These are phyloP conservation scores for Nilaparvata lugens DNA, from an alignment of 1,140 invertebrate genomes.

Conservation along the genomic window DNA sequence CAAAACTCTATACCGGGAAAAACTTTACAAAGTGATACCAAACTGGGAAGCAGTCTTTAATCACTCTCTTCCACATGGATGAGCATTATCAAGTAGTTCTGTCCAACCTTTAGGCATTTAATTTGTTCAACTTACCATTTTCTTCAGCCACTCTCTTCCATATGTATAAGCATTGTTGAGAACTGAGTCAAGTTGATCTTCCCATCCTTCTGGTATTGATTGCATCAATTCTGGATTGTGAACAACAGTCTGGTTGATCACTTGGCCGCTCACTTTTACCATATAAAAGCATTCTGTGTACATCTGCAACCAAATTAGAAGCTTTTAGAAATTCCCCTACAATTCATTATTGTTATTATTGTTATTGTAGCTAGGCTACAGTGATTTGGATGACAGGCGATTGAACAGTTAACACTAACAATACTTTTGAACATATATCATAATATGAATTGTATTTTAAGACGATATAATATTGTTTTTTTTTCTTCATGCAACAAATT, in stretches of 20 bases:
- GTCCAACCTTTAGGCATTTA: background rate
- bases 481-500: too few species aligned
- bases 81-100: too few species aligned
- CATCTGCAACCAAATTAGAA: conserved; percentile 48
- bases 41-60: too few species aligned
- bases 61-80: too few species aligned
- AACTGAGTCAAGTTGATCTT: conserved; percentile 73
- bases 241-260: conserved; percentile 82
- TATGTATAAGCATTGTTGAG: conserved; percentile 88
- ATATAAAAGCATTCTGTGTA: conserved; percentile 93
- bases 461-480: too few species aligned
- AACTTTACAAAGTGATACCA: too few species aligned
- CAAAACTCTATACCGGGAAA: too few species aligned
- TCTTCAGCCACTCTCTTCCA: conserved; percentile 75
- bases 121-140: conserved; percentile 47
- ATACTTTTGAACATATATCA: too few species aligned
- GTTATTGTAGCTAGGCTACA: too few species aligned
- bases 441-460: too few species aligned
- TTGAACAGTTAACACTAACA: too few species aligned
- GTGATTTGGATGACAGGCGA: too few species aligned
- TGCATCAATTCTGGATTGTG: conserved; percentile 76
- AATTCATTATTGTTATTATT: conserved; percentile 1
- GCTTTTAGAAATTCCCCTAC: background rate
- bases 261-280: conserved; percentile 75
- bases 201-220: conserved; percentile 58